Evolutionary conservation across 2,113 vertebrate genomes (phyloP).

Genomic region (Rhynchomys soricoides): DNA sequence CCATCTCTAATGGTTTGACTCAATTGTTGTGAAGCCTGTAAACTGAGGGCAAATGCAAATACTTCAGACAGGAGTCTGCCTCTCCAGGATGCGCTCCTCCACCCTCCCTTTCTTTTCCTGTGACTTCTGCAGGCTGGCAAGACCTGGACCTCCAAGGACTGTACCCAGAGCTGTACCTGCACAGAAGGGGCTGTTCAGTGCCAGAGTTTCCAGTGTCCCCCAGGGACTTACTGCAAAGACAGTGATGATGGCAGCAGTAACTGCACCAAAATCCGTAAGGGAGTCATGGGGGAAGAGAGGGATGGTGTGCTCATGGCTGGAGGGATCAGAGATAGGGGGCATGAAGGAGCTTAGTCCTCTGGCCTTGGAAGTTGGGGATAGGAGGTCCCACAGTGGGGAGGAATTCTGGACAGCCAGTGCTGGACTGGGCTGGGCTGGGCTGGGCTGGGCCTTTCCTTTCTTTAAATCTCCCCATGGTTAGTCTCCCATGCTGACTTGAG

Average conservation of each 20-base stretch:
- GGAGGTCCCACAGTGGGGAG: background rate
- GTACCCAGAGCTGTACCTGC: background rate
- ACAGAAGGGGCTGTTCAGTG: background rate
- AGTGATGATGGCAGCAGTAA: background rate
- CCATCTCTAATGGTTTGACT: background rate
- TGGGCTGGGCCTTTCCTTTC: background rate
- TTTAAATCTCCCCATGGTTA: background rate
- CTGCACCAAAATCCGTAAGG: constrained; percentile 77
- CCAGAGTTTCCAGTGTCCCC: background rate
- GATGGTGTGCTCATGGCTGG: too few species aligned
- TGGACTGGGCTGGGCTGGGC: too few species aligned
- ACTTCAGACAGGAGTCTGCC: background rate
- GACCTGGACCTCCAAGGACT: background rate
- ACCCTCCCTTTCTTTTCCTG: background rate
- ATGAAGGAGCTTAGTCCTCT: background rate
- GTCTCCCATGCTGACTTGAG: background rate
- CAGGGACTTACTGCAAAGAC: background rate
- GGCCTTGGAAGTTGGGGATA: background rate
- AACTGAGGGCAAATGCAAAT: background rate
- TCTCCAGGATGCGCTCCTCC: background rate
- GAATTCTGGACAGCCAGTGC: background rate
- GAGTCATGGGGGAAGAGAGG: background rate
- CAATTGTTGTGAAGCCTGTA: background rate
- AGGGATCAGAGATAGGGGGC: background rate
- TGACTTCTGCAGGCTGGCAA: background rate